Percentiles rank a stretch among this genome's conserved stretches.
phyloP scores from a whole-genome alignment of 1,140 invertebrate species.

The Melipona quadrifasciata region DNA sequence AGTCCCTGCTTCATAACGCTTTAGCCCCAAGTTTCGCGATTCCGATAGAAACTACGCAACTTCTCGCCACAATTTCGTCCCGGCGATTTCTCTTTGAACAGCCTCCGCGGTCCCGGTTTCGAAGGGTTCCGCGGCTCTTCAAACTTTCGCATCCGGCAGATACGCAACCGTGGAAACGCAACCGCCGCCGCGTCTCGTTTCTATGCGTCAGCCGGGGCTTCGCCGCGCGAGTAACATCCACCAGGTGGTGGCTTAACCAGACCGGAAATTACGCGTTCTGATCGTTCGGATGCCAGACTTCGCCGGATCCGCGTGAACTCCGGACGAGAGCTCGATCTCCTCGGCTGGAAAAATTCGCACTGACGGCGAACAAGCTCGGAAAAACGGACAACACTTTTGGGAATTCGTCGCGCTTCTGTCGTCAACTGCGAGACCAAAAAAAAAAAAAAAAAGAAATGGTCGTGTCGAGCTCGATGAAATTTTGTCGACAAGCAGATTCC shows the following conservation, averaged over 20 bases:
- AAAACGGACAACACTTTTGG: background rate
- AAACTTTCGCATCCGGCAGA: background rate
- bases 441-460: background rate
- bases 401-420: background rate
- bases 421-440: too few relatives aligned
- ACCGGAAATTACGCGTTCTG: conserved; percentile 50
- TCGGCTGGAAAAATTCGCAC: background rate
- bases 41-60: background rate
- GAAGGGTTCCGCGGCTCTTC: background rate
- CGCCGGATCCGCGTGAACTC: background rate
- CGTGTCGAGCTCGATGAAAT: background rate
- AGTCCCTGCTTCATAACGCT: too few relatives aligned
- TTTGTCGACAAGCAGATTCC: background rate
- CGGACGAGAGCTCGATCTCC: conserved; percentile 4
- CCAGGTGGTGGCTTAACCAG: conserved; percentile 10
- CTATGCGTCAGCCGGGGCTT: background rate
- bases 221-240: conserved; percentile 29
- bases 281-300: conserved; percentile 37
- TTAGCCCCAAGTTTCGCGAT: background rate
- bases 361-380: background rate
- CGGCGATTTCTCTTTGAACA: background rate
- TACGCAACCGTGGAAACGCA: background rate
- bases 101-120: background rate
- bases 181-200: conserved; percentile 8
- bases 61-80: background rate